These are phyloP conservation scores for Hydra vulgaris DNA, from an alignment of 30 jellyfish, hydroid and myxozoan genomes.

Conservation along the genomic window DNA sequence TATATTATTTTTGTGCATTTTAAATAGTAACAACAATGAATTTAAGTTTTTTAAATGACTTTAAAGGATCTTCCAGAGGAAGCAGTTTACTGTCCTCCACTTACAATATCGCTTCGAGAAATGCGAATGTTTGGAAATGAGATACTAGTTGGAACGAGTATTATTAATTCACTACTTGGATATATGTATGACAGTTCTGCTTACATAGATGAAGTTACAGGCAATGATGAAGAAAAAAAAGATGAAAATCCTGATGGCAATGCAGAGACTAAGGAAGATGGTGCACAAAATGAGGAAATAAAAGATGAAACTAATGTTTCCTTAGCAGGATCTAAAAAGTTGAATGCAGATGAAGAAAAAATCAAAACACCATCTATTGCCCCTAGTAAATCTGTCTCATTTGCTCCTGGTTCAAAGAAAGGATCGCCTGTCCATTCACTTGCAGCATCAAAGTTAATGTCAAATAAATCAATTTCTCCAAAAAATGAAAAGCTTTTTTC, in stretches of 20 bases:
- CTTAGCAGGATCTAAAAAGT: neutral
- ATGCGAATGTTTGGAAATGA: slow-evolving; percentile 38
- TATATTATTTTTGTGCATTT: too few species aligned
- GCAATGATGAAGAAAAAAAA: slow-evolving; percentile 3
- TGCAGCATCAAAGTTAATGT: neutral
- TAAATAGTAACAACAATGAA: too few species aligned
- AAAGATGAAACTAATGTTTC: slow-evolving; percentile 10
- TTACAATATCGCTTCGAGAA: slow-evolving; percentile 33
- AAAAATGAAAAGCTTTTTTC: neutral
- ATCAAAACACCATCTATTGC: slow-evolving; percentile 32
- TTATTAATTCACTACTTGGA: slow-evolving; percentile 25
- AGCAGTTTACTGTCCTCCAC: slow-evolving; percentile 34
- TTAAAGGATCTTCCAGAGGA: slow-evolving; percentile 36
- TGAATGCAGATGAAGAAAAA: slow-evolving; percentile 5
- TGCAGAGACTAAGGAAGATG: slow-evolving; percentile 9
- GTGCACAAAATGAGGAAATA: neutral
- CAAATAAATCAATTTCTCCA: slow-evolving; percentile 1
- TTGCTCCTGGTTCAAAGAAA: slow-evolving; percentile 18
- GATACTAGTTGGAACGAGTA: slow-evolving; percentile 29
- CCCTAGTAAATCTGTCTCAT: slow-evolving; percentile 27
- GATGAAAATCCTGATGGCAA: neutral
- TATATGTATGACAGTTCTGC: slow-evolving; percentile 23
- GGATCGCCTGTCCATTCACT: slow-evolving; percentile 15
- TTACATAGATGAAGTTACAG: slow-evolving; percentile 19
- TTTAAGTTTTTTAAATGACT: too few species aligned